Base-by-base conservation (phyloP, 1,140 invertebrate species). In the Rhopalosiphum maidis region DNA sequence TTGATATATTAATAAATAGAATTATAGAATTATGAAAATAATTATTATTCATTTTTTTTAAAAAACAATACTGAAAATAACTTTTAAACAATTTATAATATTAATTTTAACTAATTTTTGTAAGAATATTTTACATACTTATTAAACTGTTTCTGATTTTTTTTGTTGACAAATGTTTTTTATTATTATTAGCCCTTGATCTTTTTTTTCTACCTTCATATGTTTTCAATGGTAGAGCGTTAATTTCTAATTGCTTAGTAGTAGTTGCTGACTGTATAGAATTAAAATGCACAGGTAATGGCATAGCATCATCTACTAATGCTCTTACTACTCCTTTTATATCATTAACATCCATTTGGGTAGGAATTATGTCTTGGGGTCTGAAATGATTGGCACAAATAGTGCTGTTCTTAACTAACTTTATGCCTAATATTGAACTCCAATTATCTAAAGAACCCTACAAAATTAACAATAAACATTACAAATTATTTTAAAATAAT, bases 311-410 rank as follows among this genome's bases (percentile, higher is more conserved):
- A 91, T 1, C 1, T n/a, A 7, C 0, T 82, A 82, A 51, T 51
- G 21, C 0, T 37, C 7, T 68, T 46, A 77, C 0, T 91, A 82
- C 22, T 48, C 1, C 0, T 8, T 21, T 3, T 37, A 37, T 37
- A 37, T 8, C 30, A 35, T 48, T 5, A 1, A 43, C 0, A 22
- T 48, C 51, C n/a, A 60, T 18, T 0, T 8, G 35, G 30, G 25
- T 3, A 91, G 0, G 0, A 91, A 77, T 0, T 46, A 91, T 46
- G n/a, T 91, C 60, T 23, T 91, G 0, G 2, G 37, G 15, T 23
- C 9, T 48, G 9, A 91, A 91, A 82, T 91, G 90, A 11, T 30
- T 91, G n/a, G 48, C 68, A 91, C 90, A 91, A 1, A 91, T 18
- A 51, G 51, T 0, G n/a, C 43, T 91, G 0, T 82, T 11, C 30